These are phyloP conservation scores for Chaetodon trifascialis DNA, from an alignment of 2,113 vertebrate species.

Conservation along the genomic window DNA sequence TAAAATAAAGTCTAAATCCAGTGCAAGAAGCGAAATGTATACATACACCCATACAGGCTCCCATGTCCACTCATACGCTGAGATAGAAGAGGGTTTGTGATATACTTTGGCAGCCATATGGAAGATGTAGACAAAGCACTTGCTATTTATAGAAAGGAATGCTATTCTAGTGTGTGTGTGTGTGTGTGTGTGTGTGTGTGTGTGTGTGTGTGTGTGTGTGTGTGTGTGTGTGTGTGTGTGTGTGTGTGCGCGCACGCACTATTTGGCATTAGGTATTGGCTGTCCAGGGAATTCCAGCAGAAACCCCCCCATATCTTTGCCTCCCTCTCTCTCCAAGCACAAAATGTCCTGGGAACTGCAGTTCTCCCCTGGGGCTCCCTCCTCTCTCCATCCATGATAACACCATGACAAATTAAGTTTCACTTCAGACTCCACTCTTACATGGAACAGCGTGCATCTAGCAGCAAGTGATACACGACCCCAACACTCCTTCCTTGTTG, in stretches of 20 bases:
- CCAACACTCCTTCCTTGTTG: neutral
- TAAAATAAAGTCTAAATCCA: constrained; percentile 47
- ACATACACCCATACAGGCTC: constrained; percentile 30
- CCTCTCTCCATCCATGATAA: constrained; percentile 32
- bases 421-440: constrained; percentile 43
- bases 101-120: constrained; percentile 70
- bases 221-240: constrained; percentile 12
- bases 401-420: constrained; percentile 52
- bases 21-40: constrained; percentile 43
- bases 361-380: constrained; percentile 50
- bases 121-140: constrained; percentile 70
- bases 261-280: constrained; percentile 55
- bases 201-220: constrained; percentile 30
- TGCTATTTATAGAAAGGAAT: constrained; percentile 79
- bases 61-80: constrained; percentile 14
- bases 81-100: constrained; percentile 41
- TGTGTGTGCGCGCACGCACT: constrained; percentile 26
- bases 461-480: neutral
- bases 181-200: constrained; percentile 17
- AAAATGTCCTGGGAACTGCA: constrained; percentile 76
- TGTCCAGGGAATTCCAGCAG: constrained; percentile 67
- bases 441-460: constrained; percentile 23
- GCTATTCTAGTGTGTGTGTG: constrained; percentile 42
- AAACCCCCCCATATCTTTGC: constrained; percentile 12
- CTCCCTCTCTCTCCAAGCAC: constrained; percentile 47